phyloP scores from a whole-genome alignment of 2,113 vertebrate genomes.

The Caranx ignobilis region DNA sequence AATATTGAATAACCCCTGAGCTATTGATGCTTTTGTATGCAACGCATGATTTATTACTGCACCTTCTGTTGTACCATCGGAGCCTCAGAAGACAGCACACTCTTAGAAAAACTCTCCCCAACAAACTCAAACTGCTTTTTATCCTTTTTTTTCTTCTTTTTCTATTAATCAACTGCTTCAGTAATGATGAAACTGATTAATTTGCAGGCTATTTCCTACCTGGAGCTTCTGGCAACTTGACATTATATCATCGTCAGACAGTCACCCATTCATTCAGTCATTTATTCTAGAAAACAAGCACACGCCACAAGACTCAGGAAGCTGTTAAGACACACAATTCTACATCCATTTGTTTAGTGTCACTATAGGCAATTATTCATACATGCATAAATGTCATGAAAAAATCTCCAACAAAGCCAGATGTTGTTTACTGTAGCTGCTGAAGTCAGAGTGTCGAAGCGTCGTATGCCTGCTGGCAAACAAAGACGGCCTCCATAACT shows the following conservation, averaged over 20 bases:
- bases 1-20: constrained; percentile 62
- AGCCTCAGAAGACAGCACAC: constrained; percentile 16
- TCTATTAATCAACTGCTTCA: constrained; percentile 44
- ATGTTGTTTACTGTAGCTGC: constrained; percentile 51
- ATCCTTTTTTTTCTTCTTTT: not conserved
- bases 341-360: constrained; percentile 34
- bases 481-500: constrained; percentile 37
- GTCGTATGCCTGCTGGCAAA: not conserved
- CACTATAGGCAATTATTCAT: constrained; percentile 32
- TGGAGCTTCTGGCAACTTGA: constrained; percentile 33
- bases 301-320: not conserved
- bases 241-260: constrained; percentile 36
- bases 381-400: constrained; percentile 15
- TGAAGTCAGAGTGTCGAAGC: constrained; percentile 7
- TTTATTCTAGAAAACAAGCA: constrained; percentile 23
- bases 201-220: constrained; percentile 36
- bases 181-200: constrained; percentile 34
- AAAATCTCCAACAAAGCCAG: constrained; percentile 45
- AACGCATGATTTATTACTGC: constrained; percentile 71
- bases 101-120: constrained; percentile 40
- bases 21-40: constrained; percentile 65
- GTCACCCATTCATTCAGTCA: constrained; percentile 18
- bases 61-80: constrained; percentile 61
- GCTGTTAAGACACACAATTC: not conserved
- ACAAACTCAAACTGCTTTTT: constrained; percentile 40